Base-by-base conservation (phyloP, 2,888 invertebrate species). In the Lasioglossum malachurum region DNA sequence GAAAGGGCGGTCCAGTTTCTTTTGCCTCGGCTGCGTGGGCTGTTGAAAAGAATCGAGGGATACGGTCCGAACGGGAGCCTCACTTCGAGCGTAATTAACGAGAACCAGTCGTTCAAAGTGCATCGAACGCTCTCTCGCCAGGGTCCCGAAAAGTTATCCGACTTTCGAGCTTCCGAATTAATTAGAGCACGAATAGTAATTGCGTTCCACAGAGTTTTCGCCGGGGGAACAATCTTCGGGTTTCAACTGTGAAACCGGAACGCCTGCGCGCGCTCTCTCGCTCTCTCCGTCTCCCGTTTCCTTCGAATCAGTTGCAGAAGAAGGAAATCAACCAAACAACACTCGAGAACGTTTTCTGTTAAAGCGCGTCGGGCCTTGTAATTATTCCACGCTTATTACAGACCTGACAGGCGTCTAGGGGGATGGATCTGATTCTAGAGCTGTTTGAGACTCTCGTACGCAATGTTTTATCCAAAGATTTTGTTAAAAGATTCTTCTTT, bases 101-200 rank as follows among this genome's bases (percentile, higher is more conserved):
- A 60, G 27, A 53, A 10, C 4, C 23, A 38, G 64, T 69, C 46
- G 31, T 38, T 69, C 38, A 41, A 46, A 31, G 46, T 67, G 80
- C 75, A 75, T 67, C 80, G 80, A 67, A 79, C 79, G 44, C 72
- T 41, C 27, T 4, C 44, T 23, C 38, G 23, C 31, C n/a, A 38
- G 31, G 53, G 49, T 64, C 73, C 64, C 79, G 57, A 64, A 75
- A 75, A 75, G 31, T 41, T 49, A 53, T 44, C 38, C 38, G 71
- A 80, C 75, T 80, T 75, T 75, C 80, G 49, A 67, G 75, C 75
- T 49, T 38, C 67, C 75, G 75, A 44, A 80, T 80, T 80, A 80
- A 80, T 75, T 80, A 64, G 80, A 49, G 75, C 75, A 27, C 49
- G 75, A 80, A 80, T 67, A 14, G 80, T 64, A 80, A 80, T 80